Base-by-base conservation (phyloP, 2,113 vertebrate species). In the Rattus rattus region DNA sequence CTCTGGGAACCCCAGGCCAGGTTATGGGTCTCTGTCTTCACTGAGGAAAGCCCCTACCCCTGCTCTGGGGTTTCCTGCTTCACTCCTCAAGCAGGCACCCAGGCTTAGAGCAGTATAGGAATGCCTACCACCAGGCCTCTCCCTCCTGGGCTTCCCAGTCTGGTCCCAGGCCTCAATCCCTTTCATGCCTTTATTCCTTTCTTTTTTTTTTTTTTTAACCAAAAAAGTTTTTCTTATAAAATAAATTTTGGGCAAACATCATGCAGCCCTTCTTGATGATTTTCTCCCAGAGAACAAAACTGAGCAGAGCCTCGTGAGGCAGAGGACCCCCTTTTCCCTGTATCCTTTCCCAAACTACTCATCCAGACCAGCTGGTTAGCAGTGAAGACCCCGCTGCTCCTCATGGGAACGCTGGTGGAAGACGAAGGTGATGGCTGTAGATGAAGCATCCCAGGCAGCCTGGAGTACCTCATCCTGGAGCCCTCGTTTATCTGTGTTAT, bases 321-420 rank as follows among this genome's bases (percentile, higher is more conserved):
- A 88, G 9, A 76, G 61, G 92, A 54, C 52, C 76, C 95, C 92
- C 54, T 39, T 96, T 92, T 77, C 85, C 96, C 90, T 93, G 79
- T 92, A 76, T 93, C 91, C 72, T 97, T 95, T 86, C 76, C 84
- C 67, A 61, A 81, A 90, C 28, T 83, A 87, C 86, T 94, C n/a
- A 94, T 84, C 76, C 88, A 90, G 92, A 87, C 79, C 84, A 92
- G 91, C 79, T 95, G 92, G 92, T 85, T 85, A 89, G 98, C 97
- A 99, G 52, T 96, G 95, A 30, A 99, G 98, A 22, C 99, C 99
- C 94, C 98, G 98, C 98, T 99, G 99, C 94, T 99, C 99, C 90
- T 99, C 99, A 0, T 99, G 99, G 39, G 99, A 99, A 95, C 98
- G 98, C 73, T 99, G 99, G 88, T 99, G 99, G 97, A 99, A 99